Conservation (phyloP, 2,888 invertebrate genomes). For the Diarsia rubi region DNA sequence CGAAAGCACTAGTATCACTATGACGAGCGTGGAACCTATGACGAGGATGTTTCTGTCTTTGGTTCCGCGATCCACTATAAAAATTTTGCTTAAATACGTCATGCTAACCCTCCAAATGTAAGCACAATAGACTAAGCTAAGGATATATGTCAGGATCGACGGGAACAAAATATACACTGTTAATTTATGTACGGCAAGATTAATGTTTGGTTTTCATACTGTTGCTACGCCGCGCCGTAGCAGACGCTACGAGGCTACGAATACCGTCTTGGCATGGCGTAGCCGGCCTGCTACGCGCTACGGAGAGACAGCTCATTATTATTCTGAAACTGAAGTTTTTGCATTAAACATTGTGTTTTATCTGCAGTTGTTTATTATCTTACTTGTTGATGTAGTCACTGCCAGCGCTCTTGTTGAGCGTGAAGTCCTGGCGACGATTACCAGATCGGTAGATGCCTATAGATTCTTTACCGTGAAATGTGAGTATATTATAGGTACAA, state of each 20-base stretch:
- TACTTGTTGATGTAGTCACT: neutral
- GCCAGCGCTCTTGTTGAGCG: neutral
- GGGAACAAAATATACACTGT: neutral
- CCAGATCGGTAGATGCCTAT: neutral
- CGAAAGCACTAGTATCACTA: no score
- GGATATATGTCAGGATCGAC: neutral
- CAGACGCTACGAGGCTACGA: constrained; percentile 31
- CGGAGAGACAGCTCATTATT: constrained; percentile 30
- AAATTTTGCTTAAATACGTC: no score
- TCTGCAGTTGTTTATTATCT: neutral
- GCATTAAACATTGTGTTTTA: constrained; percentile 11
- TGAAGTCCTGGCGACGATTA: neutral
- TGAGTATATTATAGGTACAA: neutral
- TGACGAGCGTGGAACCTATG: no score
- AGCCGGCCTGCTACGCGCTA: constrained; percentile 27
- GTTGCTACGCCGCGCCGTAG: constrained; percentile 41
- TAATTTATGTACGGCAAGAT: constrained; percentile 2
- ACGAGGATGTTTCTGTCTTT: no score
- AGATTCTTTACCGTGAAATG: neutral
- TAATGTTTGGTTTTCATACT: neutral
- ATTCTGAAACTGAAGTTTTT: constrained; percentile 10
- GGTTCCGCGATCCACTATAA: no score
- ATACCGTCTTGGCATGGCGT: constrained; percentile 5
- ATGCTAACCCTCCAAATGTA: neutral
- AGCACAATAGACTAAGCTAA: neutral